Percentiles rank a stretch among this genome's conserved stretches.
Conservation (phyloP, 1,140 invertebrate genomes). For the Psilanteris sp. region DNA sequence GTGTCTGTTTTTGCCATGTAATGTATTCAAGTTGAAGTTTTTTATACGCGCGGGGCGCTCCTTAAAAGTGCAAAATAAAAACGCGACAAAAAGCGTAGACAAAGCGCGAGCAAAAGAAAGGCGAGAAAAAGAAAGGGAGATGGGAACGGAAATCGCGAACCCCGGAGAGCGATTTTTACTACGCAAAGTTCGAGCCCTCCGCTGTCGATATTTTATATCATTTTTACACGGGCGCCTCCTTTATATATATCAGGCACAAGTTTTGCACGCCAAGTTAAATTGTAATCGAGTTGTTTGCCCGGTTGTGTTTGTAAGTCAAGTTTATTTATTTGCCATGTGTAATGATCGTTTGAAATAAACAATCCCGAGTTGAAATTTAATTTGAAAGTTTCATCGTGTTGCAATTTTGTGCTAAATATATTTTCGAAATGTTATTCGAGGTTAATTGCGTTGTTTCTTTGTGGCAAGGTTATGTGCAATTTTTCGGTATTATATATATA, state of each 20-base stretch:
- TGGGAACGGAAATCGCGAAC: not conserved
- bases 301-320: slow-evolving; percentile 17
- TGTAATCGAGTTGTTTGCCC: slow-evolving; percentile 39
- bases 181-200: not conserved
- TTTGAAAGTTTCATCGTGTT: slow-evolving; percentile 9
- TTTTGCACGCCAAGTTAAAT: slow-evolving; percentile 34
- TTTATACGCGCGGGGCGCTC: slow-evolving; percentile 2
- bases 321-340: slow-evolving; percentile 30
- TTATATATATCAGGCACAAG: slow-evolving; percentile 3
- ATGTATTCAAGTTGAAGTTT: slow-evolving; percentile 43
- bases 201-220: slow-evolving; percentile 6
- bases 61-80: slow-evolving; percentile 9
- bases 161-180: slow-evolving; percentile 12
- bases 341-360: slow-evolving; percentile 44
- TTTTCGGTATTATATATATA: no score
- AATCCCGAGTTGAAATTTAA: slow-evolving; percentile 23
- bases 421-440: slow-evolving; percentile 17
- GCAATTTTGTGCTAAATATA: slow-evolving; percentile 28
- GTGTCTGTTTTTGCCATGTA: slow-evolving; percentile 45
- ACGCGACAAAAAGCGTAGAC: not conserved
- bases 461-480: no score
- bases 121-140: not conserved
- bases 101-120: not conserved
- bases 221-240: slow-evolving; percentile 7
- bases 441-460: slow-evolving; percentile 29